Evolutionary conservation across 2,888 invertebrate genomes (phyloP).

Genomic region (Polymixis flavicincta): DNA sequence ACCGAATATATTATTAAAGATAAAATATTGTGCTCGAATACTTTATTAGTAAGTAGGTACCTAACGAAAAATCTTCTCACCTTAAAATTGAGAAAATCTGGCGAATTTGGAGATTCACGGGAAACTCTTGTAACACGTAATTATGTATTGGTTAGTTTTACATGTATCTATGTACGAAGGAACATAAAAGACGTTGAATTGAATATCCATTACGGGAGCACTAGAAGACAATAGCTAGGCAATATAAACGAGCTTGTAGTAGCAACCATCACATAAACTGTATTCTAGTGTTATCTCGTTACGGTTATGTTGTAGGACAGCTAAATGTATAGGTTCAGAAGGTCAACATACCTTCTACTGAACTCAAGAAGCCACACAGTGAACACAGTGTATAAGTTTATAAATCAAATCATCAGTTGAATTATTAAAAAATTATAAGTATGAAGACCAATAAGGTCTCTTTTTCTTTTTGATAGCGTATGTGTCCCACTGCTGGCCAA

Average conservation of each 20-base stretch:
- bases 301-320: constrained; percentile 49
- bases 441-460: not conserved
- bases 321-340: constrained; percentile 25
- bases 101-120: not conserved
- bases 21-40: not conserved
- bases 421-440: not conserved
- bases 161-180: not conserved
- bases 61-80: not conserved
- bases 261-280: constrained; percentile 69
- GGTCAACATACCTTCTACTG: not conserved
- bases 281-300: constrained; percentile 70
- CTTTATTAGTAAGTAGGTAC: not conserved
- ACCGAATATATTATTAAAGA: too few relatives aligned
- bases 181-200: constrained; percentile 52
- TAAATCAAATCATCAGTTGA: not conserved
- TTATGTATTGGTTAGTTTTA: constrained; percentile 2
- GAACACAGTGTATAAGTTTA: not conserved
- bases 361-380: too few relatives aligned
- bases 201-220: constrained; percentile 48
- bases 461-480: not conserved
- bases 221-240: constrained; percentile 48
- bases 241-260: constrained; percentile 55
- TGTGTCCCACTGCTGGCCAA: too few relatives aligned
- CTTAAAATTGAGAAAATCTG: not conserved
- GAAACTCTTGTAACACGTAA: not conserved